phyloP scores from a whole-genome alignment of 2,797 vertebrate species.

The Lindbergichthys nudifrons region DNA sequence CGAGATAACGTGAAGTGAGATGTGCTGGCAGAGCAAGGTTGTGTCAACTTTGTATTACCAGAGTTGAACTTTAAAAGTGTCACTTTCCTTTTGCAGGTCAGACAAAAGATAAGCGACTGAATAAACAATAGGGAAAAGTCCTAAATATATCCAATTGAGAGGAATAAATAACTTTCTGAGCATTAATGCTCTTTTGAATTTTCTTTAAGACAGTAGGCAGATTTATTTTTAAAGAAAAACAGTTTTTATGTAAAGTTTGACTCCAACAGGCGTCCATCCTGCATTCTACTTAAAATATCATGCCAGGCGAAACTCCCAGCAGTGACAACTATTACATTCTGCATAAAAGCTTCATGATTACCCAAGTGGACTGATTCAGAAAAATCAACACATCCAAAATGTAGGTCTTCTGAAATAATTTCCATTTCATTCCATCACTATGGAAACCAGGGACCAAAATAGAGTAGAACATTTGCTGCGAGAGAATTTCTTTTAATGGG shows the following conservation, averaged over 20 bases:
- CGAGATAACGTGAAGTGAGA: slow-evolving; percentile 8
- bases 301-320: slow-evolving; percentile 29
- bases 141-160: background rate
- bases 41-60: slow-evolving; percentile 17
- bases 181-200: background rate
- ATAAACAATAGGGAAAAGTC: background rate
- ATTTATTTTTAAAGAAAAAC: background rate
- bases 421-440: slow-evolving; percentile 71
- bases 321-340: slow-evolving; percentile 42
- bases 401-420: slow-evolving; percentile 66
- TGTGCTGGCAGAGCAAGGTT: slow-evolving; percentile 2
- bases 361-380: slow-evolving; percentile 58
- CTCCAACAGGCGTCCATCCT: slow-evolving; percentile 49
- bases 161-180: background rate
- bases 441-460: slow-evolving; percentile 76
- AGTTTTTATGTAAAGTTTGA: slow-evolving; percentile 15
- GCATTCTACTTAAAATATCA: slow-evolving; percentile 40
- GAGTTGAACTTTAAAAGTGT: slow-evolving; percentile 18
- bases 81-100: slow-evolving; percentile 10
- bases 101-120: background rate
- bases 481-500: slow-evolving; percentile 29
- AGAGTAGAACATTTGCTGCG: slow-evolving; percentile 57
- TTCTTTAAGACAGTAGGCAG: slow-evolving; percentile 10
- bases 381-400: slow-evolving; percentile 67
- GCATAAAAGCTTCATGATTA: slow-evolving; percentile 60